Base-by-base conservation (phyloP, 2,888 invertebrate species). In the Phrixothrix hirtus region DNA sequence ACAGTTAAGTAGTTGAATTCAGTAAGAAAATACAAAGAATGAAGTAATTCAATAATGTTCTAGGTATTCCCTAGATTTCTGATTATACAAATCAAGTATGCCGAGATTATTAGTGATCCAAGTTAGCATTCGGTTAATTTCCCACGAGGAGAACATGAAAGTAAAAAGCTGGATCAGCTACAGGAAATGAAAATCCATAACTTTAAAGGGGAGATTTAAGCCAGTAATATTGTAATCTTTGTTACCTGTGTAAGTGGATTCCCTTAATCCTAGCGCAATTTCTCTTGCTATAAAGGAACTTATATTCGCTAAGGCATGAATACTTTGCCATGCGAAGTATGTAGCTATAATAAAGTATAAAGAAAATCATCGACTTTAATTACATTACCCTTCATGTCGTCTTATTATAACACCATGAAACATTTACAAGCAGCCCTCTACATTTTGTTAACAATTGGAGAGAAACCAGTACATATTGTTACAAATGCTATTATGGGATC, bases 161-260 rank as follows among this genome's bases (percentile, higher is more conserved):
- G 64, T 64, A 66, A 66, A 67, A 67, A 68, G 57, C 64, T 63
- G 66, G 64, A 70, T 68, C 65, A 65, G 59, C 62, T 60, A 60
- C 59, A 67, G 69, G 69, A 70, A 70, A 70, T 69, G 69, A 68
- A 69, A 69, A 69, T 70, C 67, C 67, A 69, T 71, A 69, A 70
- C 67, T 69, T 64, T 58, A 60, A 36, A 54, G 60, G 61, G 60
- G 56, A 66, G 67, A 65, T 66, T 66, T 63, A 63, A 58, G 60
- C 55, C 55, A 38, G 51, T 47, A 58, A 61, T 62, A 59, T 58
- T 60, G 57, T 60, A 62, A 62, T 60, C 59, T 59, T 59, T 55
- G 56, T 57, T 55, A 53, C 52, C 58, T 58, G 53, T 58, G 55
- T 60, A 60, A 60, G 57, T 58, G 60, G 56, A 59, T 57, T 59